A percentile compares a stretch with the other conserved stretches of the same genome.
Conservation (phyloP, 2,113 vertebrate genomes). For the Hirundichthys speculiger region DNA sequence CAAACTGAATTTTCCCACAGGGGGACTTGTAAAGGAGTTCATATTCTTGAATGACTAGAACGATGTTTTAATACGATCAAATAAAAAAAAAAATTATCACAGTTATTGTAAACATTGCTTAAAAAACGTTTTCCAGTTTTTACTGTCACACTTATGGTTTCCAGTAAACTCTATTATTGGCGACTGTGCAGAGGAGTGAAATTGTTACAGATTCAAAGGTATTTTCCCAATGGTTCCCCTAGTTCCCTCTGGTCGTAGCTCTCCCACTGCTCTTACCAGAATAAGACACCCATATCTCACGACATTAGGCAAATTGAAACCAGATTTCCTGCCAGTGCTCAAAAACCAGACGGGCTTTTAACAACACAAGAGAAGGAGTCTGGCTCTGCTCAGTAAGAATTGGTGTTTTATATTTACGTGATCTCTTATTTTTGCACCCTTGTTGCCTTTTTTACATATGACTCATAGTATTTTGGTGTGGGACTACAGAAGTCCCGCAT, state of each 20-base stretch:
- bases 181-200: constrained; percentile 28
- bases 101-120: background rate
- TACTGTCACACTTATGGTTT: constrained; percentile 14
- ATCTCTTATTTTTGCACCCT: background rate
- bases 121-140: background rate
- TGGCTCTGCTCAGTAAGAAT: constrained; percentile 22
- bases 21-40: background rate
- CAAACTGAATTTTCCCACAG: too few relatives aligned
- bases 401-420: constrained; percentile 17
- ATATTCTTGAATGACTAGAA: background rate
- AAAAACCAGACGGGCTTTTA: constrained; percentile 36
- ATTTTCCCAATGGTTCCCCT: constrained; percentile 40
- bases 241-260: constrained; percentile 24
- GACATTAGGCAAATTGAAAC: constrained; percentile 72
- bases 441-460: constrained; percentile 1
- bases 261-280: constrained; percentile 63
- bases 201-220: constrained; percentile 56
- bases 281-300: constrained; percentile 64
- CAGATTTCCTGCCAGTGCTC: constrained; percentile 63
- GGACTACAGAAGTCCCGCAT: background rate
- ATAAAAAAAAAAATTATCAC: background rate
- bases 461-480: constrained; percentile 8
- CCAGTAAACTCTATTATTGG: constrained; percentile 25
- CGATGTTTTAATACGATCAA: background rate
- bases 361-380: constrained; percentile 41